These are phyloP conservation scores for Chrysolina americana DNA, from an alignment of 2,888 invertebrate genomes.

Conservation along the genomic window DNA sequence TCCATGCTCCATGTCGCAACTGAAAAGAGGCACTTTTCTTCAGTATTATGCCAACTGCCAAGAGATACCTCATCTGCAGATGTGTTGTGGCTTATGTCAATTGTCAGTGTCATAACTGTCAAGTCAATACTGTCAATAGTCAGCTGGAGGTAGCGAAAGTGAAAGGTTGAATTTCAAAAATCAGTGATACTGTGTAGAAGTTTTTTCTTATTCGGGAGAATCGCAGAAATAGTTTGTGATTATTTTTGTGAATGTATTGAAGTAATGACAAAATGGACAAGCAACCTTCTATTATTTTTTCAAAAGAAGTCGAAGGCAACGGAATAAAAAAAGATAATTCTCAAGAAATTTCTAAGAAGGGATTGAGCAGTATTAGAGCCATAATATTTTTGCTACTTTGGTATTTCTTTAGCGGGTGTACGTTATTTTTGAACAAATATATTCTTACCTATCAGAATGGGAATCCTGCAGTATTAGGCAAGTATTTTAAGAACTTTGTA, in stretches of 20 bases:
- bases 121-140: too few relatives aligned
- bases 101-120: too few relatives aligned
- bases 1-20: too few relatives aligned
- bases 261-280: conserved; percentile 50
- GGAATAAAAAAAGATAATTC: conserved; percentile 48
- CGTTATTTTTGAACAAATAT: conserved; percentile 84
- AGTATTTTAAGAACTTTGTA: conserved; percentile 48
- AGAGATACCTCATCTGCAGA: too few relatives aligned
- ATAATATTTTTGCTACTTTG: conserved; percentile 77
- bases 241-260: conserved; percentile 18
- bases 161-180: too few relatives aligned
- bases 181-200: background rate
- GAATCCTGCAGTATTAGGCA: conserved; percentile 82
- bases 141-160: too few relatives aligned
- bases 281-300: conserved; percentile 31
- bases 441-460: conserved; percentile 81
- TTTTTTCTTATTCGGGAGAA: too few relatives aligned
- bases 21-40: too few relatives aligned
- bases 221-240: background rate
- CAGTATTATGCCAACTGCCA: too few relatives aligned
- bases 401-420: conserved; percentile 85
- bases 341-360: conserved; percentile 59
- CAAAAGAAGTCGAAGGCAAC: conserved; percentile 49
- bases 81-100: too few relatives aligned
- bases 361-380: conserved; percentile 75